A percentile compares a stretch with the other conserved stretches of the same genome.
These are phyloP conservation scores for Melitaea cinxia DNA, from an alignment of 1,140 invertebrate species.

Conservation along the genomic window DNA sequence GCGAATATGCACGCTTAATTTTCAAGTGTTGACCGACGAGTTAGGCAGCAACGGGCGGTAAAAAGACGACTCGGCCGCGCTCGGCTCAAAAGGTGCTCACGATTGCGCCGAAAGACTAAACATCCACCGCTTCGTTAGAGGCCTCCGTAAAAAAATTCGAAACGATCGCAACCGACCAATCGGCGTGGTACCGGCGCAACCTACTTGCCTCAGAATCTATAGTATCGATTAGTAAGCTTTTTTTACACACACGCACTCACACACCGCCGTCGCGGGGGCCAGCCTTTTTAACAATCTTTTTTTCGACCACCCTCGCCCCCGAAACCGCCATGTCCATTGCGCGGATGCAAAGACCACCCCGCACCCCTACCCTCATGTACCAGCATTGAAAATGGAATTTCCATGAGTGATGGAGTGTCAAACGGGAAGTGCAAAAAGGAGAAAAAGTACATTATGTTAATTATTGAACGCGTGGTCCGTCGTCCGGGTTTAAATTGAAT, in stretches of 20 bases:
- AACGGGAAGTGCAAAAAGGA: slow-evolving; percentile 79
- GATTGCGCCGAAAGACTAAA: slow-evolving; percentile 71
- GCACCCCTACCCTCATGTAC: slow-evolving; percentile 68
- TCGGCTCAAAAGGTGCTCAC: slow-evolving; percentile 65
- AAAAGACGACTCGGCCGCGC: slow-evolving; percentile 53
- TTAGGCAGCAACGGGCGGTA: slow-evolving; percentile 47
- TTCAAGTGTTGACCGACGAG: slow-evolving; percentile 70
- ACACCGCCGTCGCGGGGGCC: slow-evolving; percentile 70
- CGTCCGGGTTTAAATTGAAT: slow-evolving; percentile 76
- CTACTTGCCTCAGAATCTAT: slow-evolving; percentile 80
- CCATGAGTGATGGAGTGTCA: slow-evolving; percentile 82
- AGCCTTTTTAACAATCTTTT: slow-evolving; percentile 81
- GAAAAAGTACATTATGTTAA: slow-evolving; percentile 81
- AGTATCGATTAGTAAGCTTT: slow-evolving; percentile 80
- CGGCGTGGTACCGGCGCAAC: slow-evolving; percentile 65
- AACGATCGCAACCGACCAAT: slow-evolving; percentile 60
- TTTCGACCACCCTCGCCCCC: slow-evolving; percentile 73
- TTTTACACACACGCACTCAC: slow-evolving; percentile 76
- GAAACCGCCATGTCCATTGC: slow-evolving; percentile 78
- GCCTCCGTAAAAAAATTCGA: slow-evolving; percentile 59
- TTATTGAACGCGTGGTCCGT: slow-evolving; percentile 73
- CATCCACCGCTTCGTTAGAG: slow-evolving; percentile 74
- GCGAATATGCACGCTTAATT: slow-evolving; percentile 72
- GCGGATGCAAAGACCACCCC: slow-evolving; percentile 78
- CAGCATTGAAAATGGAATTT: slow-evolving; percentile 81